A percentile compares a stretch with the other conserved stretches of the same genome.
Conservation (phyloP, 2,113 vertebrate genomes). For the Eclectus roratus region DNA sequence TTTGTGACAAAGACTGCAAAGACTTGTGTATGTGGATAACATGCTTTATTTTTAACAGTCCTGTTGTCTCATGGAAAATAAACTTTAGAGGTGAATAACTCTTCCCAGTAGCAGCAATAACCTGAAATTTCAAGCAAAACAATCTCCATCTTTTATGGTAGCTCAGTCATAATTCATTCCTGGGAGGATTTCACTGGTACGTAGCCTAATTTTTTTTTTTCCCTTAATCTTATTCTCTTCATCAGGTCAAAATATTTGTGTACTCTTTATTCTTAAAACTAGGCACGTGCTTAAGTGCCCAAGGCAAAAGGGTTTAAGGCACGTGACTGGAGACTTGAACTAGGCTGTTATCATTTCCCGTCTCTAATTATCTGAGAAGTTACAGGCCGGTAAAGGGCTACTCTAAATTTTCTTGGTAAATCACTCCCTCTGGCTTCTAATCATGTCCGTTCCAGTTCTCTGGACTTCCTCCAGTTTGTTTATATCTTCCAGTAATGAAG, state of each 20-base stretch:
- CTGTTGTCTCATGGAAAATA: background rate
- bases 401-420: constrained; percentile 44
- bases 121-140: background rate
- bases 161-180: background rate
- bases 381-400: background rate
- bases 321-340: background rate
- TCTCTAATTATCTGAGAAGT: constrained; percentile 33
- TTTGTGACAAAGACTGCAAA: background rate
- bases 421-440: constrained; percentile 47
- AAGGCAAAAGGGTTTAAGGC: background rate
- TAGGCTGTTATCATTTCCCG: constrained; percentile 10
- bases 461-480: constrained; percentile 59
- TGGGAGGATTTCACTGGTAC: background rate
- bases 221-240: background rate
- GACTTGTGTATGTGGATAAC: background rate
- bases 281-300: constrained; percentile 5
- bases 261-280: background rate
- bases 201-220: background rate
- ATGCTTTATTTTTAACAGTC: background rate
- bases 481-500: constrained; percentile 54
- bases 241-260: constrained; percentile 1
- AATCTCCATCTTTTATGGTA: background rate
- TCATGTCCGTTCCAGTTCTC: constrained; percentile 58
- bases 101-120: background rate
- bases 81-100: background rate